Base-by-base conservation (phyloP, 2,888 invertebrate genomes). In the Diplolepis rosae region DNA sequence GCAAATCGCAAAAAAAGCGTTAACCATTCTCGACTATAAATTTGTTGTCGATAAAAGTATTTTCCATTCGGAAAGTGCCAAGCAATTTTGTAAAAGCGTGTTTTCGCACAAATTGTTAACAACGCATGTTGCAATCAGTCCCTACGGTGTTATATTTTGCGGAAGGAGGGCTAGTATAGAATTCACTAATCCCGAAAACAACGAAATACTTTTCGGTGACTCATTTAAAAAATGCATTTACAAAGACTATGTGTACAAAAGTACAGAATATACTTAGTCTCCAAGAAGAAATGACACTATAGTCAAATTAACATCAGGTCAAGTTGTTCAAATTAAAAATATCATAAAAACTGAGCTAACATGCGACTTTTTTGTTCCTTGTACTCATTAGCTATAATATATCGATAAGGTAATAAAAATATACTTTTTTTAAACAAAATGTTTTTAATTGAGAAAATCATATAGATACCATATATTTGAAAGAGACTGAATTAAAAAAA, bases 1-100 rank as follows among this genome's bases (percentile, higher is more conserved):
- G 11, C 72, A 72, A 69, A 72, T 72, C 11, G 70, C 67, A 5
- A 22, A 54, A 9, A 74, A 74, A 35, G 18, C 35, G 4, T 15
- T 73, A 15, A 18, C 45, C 22, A 48, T 48, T 22, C 22, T 48
- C 0, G 22, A 48, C 9, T 48, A 22, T 18, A 48, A 48, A 22
- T 22, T 48, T 18, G 30, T 30, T 30, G 30, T 30, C 30, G 30
- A 30, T 30, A 30, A 30, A 30, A 30, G 30, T 30, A 48, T 48
- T 48, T 48, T 48, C 22, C 24, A 48, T 48, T 48, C 48, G 1
- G 48, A 48, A 5, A 22, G 4, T 48, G 48, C 48, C 48, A 48
- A 22, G 11, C 22, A 22, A 22, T 48, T 18, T 48, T 48, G 48
- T 22, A 4, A 48, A 48, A 3, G 18, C 15, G 22, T 48, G 9